Conservation (phyloP, 1,140 invertebrate species). For the Cydia strobilella region DNA sequence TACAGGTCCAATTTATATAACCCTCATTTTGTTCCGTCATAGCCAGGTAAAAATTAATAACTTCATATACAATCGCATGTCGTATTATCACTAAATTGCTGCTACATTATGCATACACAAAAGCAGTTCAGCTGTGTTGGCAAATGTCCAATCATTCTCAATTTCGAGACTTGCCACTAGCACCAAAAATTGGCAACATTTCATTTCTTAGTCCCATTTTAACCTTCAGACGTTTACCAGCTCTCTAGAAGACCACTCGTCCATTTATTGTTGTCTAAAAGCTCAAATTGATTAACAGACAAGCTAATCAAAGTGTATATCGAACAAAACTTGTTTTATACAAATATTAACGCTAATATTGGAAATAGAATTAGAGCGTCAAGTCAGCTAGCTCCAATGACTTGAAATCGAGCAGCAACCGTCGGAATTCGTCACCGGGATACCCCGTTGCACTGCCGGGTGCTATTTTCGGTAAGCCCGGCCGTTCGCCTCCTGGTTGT, state of each 20-base stretch:
- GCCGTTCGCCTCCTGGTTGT: constrained; percentile 67
- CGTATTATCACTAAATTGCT: not conserved
- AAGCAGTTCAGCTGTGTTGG: constrained; percentile 44
- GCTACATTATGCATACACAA: constrained; percentile 16
- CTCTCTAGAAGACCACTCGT: constrained; percentile 37
- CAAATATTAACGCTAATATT: constrained; percentile 35
- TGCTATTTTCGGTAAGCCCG: constrained; percentile 71
- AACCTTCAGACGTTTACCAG: constrained; percentile 60
- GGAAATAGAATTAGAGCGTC: constrained; percentile 12
- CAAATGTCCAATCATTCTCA: constrained; percentile 56
- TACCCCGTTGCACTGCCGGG: constrained; percentile 71
- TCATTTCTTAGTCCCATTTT: constrained; percentile 60
- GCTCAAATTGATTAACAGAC: constrained; percentile 35
- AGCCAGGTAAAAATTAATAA: too few relatives aligned
- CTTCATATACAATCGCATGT: not conserved
- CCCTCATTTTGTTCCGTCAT: too few relatives aligned
- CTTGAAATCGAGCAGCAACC: constrained; percentile 48
- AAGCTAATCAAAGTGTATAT: not conserved
- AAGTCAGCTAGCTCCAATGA: constrained; percentile 12
- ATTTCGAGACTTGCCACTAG: constrained; percentile 44
- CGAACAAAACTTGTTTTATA: not conserved
- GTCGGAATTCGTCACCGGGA: constrained; percentile 64
- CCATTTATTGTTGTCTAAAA: constrained; percentile 37
- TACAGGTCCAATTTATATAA: too few relatives aligned
- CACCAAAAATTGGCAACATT: constrained; percentile 69